Percentiles rank a stretch among this genome's conserved stretches.
Conservation (phyloP, 2,113 vertebrate genomes). For the Bagarius yarrelli region DNA sequence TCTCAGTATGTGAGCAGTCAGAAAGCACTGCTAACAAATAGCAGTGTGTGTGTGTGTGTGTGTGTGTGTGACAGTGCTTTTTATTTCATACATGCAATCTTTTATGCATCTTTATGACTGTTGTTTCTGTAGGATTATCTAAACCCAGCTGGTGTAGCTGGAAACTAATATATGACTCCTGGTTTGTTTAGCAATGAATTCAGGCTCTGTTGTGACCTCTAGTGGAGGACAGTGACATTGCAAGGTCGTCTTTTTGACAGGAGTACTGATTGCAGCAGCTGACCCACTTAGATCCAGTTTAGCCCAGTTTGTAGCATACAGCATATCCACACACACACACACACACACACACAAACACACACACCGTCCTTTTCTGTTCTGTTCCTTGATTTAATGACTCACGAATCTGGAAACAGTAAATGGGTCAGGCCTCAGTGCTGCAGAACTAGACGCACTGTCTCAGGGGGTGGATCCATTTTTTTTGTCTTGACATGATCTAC, state of each 20-base stretch:
- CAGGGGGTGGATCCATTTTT: slow-evolving; percentile 22
- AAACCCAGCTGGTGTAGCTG: slow-evolving; percentile 38
- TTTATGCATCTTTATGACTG: slow-evolving; percentile 2
- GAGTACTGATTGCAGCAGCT: slow-evolving; percentile 27
- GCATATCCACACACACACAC: slow-evolving; percentile 20
- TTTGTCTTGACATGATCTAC: slow-evolving; percentile 23
- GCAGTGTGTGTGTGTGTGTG: not conserved
- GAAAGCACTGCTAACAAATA: not conserved
- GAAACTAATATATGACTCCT: not conserved
- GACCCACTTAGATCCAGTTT: slow-evolving; percentile 52
- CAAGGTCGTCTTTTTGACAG: not conserved
- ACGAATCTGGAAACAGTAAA: slow-evolving; percentile 39
- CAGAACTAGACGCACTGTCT: slow-evolving; percentile 22
- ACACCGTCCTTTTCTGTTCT: not conserved
- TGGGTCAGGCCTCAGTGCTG: slow-evolving; percentile 44
- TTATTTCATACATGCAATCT: not conserved
- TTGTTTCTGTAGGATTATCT: slow-evolving; percentile 34
- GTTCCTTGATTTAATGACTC: slow-evolving; percentile 41
- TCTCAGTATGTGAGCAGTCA: not conserved
- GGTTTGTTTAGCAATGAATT: not conserved
- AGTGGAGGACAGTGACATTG: slow-evolving; percentile 18
- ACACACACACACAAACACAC: slow-evolving; percentile 4
- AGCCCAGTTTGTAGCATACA: slow-evolving; percentile 47
- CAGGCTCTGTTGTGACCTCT: slow-evolving; percentile 20
- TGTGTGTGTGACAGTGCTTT: too few relatives aligned